Conservation (phyloP, 1,140 invertebrate genomes). For the Chironomus tepperi region DNA sequence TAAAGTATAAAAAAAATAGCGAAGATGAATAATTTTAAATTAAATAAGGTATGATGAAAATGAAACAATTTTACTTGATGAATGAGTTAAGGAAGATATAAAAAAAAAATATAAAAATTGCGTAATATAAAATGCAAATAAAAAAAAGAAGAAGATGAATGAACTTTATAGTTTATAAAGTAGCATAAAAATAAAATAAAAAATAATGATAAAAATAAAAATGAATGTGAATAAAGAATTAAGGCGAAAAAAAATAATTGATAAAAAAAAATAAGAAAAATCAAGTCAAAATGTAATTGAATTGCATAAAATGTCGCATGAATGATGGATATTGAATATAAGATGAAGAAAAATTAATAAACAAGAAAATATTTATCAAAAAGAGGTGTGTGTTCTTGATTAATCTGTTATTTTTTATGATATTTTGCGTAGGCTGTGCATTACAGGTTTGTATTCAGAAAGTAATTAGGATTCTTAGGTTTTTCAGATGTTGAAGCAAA, state of each 20-base stretch:
- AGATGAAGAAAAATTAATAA: conserved; percentile 14
- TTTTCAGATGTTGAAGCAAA: too few relatives aligned
- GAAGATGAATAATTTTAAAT: neutral
- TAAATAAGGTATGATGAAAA: neutral
- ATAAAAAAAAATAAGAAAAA: neutral
- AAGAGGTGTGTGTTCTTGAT: neutral
- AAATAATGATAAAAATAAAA: neutral
- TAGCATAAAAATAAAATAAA: neutral
- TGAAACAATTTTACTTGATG: neutral
- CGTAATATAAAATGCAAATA: neutral
- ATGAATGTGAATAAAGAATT: conserved; percentile 1
- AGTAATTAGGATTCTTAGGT: too few relatives aligned
- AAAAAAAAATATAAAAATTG: neutral
- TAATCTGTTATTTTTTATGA: too few relatives aligned
- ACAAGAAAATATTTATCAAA: conserved; percentile 14
- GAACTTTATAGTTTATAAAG: conserved; percentile 11
- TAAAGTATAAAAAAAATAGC: neutral
- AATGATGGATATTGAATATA: conserved; percentile 9
- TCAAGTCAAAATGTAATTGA: neutral
- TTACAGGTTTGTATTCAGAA: too few relatives aligned
- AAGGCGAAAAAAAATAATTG: conserved; percentile 1
- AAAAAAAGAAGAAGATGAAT: neutral
- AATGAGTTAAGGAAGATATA: neutral
- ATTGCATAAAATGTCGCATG: neutral
- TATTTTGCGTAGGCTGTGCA: too few relatives aligned